Evolutionary conservation across 2,888 invertebrate species (phyloP).

Genomic region (Boloria euphrosyne): DNA sequence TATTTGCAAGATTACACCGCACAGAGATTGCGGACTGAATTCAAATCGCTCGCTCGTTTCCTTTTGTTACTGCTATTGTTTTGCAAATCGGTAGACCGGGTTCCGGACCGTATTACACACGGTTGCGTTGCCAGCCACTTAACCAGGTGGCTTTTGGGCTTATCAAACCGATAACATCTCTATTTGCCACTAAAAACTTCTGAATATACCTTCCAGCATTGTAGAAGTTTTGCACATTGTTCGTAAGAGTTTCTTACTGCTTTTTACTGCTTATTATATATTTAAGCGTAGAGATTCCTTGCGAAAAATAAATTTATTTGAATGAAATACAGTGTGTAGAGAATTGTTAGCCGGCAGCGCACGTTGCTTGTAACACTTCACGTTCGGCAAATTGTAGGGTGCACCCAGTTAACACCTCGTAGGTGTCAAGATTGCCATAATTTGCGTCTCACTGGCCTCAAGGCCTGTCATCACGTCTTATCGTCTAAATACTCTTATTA

Average conservation of each 20-base stretch:
- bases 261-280: slow-evolving; percentile 3
- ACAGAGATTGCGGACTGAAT: slow-evolving; percentile 71
- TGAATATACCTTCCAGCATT: slow-evolving; percentile 29
- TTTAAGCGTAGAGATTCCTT: not conserved
- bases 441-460: slow-evolving; percentile 71
- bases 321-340: slow-evolving; percentile 47
- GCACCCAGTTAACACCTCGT: slow-evolving; percentile 78
- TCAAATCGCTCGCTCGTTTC: slow-evolving; percentile 64
- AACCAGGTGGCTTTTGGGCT: slow-evolving; percentile 52
- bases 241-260: slow-evolving; percentile 11
- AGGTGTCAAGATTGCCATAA: slow-evolving; percentile 82
- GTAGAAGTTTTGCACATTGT: slow-evolving; percentile 21
- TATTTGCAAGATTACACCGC: slow-evolving; percentile 77
- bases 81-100: slow-evolving; percentile 46
- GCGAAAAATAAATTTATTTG: slow-evolving; percentile 38
- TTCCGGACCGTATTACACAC: slow-evolving; percentile 72
- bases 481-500: slow-evolving; percentile 75
- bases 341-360: slow-evolving; percentile 53
- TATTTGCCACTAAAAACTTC: slow-evolving; percentile 37
- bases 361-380: slow-evolving; percentile 50
- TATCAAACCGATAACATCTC: slow-evolving; percentile 43
- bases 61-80: slow-evolving; percentile 65
- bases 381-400: slow-evolving; percentile 75
- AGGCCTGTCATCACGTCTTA: slow-evolving; percentile 79
- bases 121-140: slow-evolving; percentile 65